Base-by-base conservation (phyloP, 1,140 invertebrate species). In the Helicoverpa zea region DNA sequence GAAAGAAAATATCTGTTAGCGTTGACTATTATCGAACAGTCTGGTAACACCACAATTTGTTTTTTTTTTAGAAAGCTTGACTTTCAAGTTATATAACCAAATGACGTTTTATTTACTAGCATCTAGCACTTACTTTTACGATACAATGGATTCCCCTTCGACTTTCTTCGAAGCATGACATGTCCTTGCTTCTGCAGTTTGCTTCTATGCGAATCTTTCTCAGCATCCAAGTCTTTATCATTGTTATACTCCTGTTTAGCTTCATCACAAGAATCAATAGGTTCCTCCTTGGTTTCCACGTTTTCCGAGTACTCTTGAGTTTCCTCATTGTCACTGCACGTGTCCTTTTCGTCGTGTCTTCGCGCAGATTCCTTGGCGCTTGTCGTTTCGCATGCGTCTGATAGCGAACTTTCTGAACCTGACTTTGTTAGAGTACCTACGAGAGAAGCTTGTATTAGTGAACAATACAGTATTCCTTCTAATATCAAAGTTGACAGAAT, bases 391-490 rank as follows among this genome's bases (percentile, higher is more conserved):
- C 96, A 94, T 89, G 95, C 96, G 85, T 98, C 98, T 0, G 98
- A 98, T 61, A 98, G 94, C 87, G 98, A 98, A 84, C 98, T 98
- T 86, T 98, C 98, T 1, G 98, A 98, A 9, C 97, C 97, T 83
- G 98, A 98, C 94, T 98, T 98, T 52, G 96, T 96, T 73, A 98
- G 90, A 68, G 88, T 88, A 1, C 89, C 91, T 91, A 18, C 52
- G 13, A 63, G 51, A 70, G 49, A 68, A 16, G 35, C 54, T 9
- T 61, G 11, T 51, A 16, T 64, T 49, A 52, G 23, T 43, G 35
- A n/a, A n/a, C n/a, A n/a, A n/a, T n/a, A n/a, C n/a, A n/a, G n/a
- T n/a, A n/a, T n/a, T n/a, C n/a, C n/a, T n/a, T n/a, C n/a, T n/a
- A n/a, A n/a, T n/a, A n/a, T n/a, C n/a, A n/a, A n/a, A n/a, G n/a